phyloP scores from a whole-genome alignment of 23 tunicate genomes.

The Diplosoma virens region DNA sequence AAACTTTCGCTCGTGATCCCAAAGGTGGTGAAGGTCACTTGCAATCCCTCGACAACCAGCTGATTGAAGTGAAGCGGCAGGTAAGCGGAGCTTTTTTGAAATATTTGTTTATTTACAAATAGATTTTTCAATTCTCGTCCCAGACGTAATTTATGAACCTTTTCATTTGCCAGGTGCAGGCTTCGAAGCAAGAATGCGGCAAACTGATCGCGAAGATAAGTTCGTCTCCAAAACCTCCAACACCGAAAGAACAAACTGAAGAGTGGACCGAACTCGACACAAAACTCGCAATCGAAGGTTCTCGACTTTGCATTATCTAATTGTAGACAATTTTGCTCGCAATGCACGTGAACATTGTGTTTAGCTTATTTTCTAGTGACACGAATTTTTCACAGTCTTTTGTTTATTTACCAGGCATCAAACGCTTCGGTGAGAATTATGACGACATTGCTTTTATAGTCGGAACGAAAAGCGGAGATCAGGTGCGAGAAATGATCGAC shows the following conservation, averaged over 20 bases:
- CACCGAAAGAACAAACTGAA: background rate
- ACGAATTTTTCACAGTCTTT: background rate
- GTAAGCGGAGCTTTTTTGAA: too few relatives aligned
- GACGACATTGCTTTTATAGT: conserved; percentile 52
- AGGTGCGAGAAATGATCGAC: conserved; percentile 30
- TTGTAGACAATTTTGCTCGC: too few relatives aligned
- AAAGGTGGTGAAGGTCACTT: conserved; percentile 34
- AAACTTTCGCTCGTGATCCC: conserved; percentile 5
- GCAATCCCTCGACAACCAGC: conserved; percentile 1
- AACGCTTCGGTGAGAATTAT: conserved; percentile 55
- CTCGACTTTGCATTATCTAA: background rate
- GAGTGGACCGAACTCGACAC: conserved; percentile 44
- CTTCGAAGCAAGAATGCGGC: conserved; percentile 30
- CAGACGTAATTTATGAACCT: too few relatives aligned
- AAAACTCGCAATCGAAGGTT: conserved; percentile 53
- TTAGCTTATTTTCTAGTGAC: too few relatives aligned
- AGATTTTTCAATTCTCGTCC: background rate
- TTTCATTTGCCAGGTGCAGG: conserved; percentile 13
- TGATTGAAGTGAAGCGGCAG: conserved; percentile 39
- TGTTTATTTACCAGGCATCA: conserved; percentile 24
- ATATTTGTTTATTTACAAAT: background rate
- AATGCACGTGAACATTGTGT: too few relatives aligned
- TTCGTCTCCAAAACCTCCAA: background rate
- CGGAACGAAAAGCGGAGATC: conserved; percentile 42
- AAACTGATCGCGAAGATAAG: background rate